Percentiles rank a stretch among this genome's conserved stretches.
These are phyloP conservation scores for Ursus arctos DNA, from an alignment of 2,113 vertebrate species.

Conservation along the genomic window DNA sequence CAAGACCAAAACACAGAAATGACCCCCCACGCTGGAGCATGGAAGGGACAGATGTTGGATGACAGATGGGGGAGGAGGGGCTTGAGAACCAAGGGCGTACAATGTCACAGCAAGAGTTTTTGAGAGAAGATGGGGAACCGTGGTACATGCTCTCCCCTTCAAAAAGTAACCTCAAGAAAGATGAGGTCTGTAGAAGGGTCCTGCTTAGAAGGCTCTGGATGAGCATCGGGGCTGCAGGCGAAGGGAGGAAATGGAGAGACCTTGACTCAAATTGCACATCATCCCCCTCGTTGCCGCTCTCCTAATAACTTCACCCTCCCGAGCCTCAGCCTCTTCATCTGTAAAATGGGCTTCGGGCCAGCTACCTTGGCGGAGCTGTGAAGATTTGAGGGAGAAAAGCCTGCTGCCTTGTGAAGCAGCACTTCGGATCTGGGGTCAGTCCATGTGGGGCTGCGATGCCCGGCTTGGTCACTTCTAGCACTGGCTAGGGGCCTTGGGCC, in stretches of 20 bases:
- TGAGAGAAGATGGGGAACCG: neutral
- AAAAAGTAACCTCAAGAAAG: neutral
- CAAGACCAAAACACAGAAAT: neutral
- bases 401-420: neutral
- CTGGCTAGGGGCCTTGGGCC: neutral
- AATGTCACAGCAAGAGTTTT: neutral
- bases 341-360: neutral
- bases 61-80: neutral
- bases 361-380: neutral
- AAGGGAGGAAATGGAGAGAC: neutral
- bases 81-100: neutral
- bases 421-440: neutral
- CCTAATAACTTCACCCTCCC: neutral
- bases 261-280: neutral
- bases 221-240: neutral
- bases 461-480: neutral
- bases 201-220: neutral
- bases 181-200: neutral
- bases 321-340: neutral
- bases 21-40: neutral
- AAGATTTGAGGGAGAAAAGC: neutral
- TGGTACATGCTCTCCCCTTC: neutral
- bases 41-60: neutral
- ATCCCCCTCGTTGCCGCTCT: neutral
- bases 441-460: neutral